These are phyloP conservation scores for Drosophila nikananu DNA, from an alignment of 1,140 invertebrate genomes.

Conservation along the genomic window DNA sequence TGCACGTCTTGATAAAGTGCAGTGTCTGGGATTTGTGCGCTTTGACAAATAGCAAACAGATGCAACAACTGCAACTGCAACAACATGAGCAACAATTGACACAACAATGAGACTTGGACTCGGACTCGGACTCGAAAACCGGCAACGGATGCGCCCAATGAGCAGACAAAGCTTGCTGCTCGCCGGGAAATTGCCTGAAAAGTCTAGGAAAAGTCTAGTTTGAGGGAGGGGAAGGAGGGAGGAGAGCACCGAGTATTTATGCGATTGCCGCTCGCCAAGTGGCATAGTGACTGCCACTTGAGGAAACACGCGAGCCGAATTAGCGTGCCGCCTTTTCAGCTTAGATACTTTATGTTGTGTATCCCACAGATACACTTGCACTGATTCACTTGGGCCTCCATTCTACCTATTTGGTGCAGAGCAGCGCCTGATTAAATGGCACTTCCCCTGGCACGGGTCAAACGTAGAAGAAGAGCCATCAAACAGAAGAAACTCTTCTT, in stretches of 20 bases:
- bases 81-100: constrained; percentile 77
- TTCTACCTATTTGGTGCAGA: constrained; percentile 27
- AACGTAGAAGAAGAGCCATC: constrained; percentile 29
- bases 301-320: constrained; percentile 82
- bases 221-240: neutral
- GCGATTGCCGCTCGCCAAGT: constrained; percentile 79
- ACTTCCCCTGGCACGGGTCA: constrained; percentile 72
- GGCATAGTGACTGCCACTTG: constrained; percentile 81
- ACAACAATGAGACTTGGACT: constrained; percentile 72
- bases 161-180: constrained; percentile 81
- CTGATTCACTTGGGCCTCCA: constrained; percentile 49
- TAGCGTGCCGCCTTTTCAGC: constrained; percentile 76
- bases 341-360: constrained; percentile 64
- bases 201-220: constrained; percentile 39
- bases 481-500: constrained; percentile 27
- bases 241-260: constrained; percentile 57
- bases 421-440: constrained; percentile 66
- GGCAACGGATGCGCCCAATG: constrained; percentile 83
- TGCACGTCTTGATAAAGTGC: constrained; percentile 70
- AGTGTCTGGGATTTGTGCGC: constrained; percentile 74
- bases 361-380: constrained; percentile 68
- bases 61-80: constrained; percentile 46
- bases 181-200: constrained; percentile 80
- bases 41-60: constrained; percentile 66
- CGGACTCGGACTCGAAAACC: constrained; percentile 47